Conservation (phyloP, 2,797 vertebrate species). For the Schizopygopsis malacanthus region DNA sequence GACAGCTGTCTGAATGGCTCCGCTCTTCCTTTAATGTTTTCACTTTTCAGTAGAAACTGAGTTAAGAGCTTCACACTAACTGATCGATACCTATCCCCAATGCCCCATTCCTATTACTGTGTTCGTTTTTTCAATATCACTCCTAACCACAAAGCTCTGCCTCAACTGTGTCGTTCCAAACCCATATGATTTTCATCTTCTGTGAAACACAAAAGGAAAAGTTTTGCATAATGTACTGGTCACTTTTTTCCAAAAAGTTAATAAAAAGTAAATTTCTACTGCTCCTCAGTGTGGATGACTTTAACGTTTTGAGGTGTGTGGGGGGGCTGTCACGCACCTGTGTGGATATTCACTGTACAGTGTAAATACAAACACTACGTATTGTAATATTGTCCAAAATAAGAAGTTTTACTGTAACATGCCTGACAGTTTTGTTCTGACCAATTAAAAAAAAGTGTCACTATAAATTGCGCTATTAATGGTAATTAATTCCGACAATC, state of each 20-base stretch:
- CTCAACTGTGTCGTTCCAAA: slow-evolving; percentile 50
- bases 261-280: neutral
- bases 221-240: neutral
- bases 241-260: neutral
- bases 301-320: neutral
- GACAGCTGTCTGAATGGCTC: slow-evolving; percentile 32
- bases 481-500: neutral
- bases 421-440: too few species aligned
- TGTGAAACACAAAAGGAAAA: neutral
- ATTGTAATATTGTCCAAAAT: too few species aligned
- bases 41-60: neutral
- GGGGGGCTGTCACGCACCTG: neutral
- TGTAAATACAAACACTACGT: too few species aligned
- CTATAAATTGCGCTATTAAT: neutral
- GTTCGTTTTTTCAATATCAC: neutral
- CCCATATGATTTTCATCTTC: neutral
- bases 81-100: neutral
- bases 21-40: slow-evolving; percentile 49
- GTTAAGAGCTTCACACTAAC: neutral
- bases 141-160: slow-evolving; percentile 26
- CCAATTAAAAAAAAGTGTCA: too few species aligned
- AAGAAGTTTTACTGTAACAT: too few species aligned
- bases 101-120: neutral
- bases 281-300: neutral
- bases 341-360: neutral